Evolutionary conservation across 30 jellyfish, hydroid and myxozoan genomes (phyloP).

Genomic region (Sanderia malayensis): DNA sequence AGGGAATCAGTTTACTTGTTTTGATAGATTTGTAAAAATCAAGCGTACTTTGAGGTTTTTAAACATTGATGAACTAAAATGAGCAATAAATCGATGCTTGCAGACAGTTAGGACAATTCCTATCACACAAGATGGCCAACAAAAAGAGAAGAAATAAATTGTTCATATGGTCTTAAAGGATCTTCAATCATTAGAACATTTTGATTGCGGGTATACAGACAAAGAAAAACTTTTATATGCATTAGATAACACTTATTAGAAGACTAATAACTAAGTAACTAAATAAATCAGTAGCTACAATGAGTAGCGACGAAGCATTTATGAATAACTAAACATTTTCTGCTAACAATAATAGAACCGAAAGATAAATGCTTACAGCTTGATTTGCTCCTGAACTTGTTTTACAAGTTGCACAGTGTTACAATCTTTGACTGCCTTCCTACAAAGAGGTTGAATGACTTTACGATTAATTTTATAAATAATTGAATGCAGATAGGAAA

Average conservation of each 20-base stretch:
- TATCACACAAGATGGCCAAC: not conserved
- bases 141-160: not conserved
- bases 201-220: not conserved
- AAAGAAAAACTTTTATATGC: not conserved
- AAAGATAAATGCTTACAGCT: conserved; percentile 10
- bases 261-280: conserved; percentile 13
- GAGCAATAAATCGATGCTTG: conserved; percentile 9
- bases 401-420: conserved; percentile 30
- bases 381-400: conserved; percentile 35
- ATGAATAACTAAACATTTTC: conserved; percentile 5
- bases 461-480: not conserved
- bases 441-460: conserved; percentile 13
- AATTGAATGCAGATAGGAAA: not conserved
- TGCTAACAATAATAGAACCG: conserved; percentile 2
- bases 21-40: not conserved
- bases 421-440: conserved; percentile 20
- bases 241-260: not conserved
- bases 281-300: conserved; percentile 13
- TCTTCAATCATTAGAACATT: conserved; percentile 1
- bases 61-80: conserved; percentile 7
- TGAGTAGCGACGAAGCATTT: conserved; percentile 1
- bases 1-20: conserved; percentile 4
- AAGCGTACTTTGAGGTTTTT: not conserved
- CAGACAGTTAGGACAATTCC: conserved; percentile 10
- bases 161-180: conserved; percentile 4